These are phyloP conservation scores for Callaeas wilsoni DNA, from an alignment of 2,113 vertebrate genomes.

Conservation along the genomic window DNA sequence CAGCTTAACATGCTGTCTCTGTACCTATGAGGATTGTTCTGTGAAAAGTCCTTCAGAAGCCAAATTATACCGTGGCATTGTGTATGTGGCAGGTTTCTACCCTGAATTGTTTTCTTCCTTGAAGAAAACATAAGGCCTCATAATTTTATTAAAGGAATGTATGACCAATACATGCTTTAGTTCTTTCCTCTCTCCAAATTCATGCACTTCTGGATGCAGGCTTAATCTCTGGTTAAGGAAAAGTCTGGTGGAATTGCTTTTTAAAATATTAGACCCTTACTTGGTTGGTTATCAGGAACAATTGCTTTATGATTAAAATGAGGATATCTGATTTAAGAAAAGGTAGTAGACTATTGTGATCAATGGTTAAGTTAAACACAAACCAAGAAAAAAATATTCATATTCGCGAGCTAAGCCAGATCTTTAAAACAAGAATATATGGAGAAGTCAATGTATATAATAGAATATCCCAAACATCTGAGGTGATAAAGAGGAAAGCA, in stretches of 20 bases:
- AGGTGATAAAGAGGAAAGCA: neutral
- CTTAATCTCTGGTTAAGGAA: neutral
- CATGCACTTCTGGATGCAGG: neutral
- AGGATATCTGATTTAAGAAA: neutral
- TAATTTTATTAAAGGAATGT: neutral
- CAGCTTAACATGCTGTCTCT: neutral
- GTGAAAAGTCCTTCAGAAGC: neutral
- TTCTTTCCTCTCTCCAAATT: neutral
- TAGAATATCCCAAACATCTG: neutral
- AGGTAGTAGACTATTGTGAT: neutral
- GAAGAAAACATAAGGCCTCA: neutral
- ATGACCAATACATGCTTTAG: neutral
- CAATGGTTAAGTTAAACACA: neutral
- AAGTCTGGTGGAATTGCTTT: neutral
- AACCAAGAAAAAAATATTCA: neutral
- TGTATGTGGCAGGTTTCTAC: neutral
- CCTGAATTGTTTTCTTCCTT: neutral
- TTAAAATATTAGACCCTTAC: neutral
- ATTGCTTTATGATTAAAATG: neutral
- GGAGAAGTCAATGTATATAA: neutral
- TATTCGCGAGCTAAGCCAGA: neutral
- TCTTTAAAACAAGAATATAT: neutral
- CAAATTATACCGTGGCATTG: neutral
- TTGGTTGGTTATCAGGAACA: neutral
- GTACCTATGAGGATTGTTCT: neutral